Percentiles rank a stretch among this genome's conserved stretches.
Conservation (phyloP, 2,888 invertebrate genomes). For the Microctonus brassicae region DNA sequence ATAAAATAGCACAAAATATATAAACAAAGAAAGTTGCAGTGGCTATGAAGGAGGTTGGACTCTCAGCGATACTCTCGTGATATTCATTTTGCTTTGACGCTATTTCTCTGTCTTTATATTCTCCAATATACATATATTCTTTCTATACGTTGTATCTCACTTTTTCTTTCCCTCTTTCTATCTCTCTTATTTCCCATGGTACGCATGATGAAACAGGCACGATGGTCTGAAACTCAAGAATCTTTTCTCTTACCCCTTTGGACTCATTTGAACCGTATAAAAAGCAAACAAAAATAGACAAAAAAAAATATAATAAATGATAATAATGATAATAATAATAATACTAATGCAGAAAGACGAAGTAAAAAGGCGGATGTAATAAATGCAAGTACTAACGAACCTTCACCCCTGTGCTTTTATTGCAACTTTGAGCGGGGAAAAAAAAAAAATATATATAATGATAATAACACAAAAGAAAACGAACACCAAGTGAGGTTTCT, state of each 20-base stretch:
- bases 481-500: not conserved
- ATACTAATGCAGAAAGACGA: not conserved
- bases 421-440: not conserved
- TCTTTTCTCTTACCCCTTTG: constrained; percentile 16
- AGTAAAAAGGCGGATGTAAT: constrained; percentile 21
- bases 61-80: constrained; percentile 39
- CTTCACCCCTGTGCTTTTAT: constrained; percentile 13
- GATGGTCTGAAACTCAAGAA: constrained; percentile 5
- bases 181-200: constrained; percentile 21
- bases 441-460: not conserved
- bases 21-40: constrained; percentile 12
- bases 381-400: constrained; percentile 24
- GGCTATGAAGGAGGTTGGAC: not conserved
- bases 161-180: constrained; percentile 19
- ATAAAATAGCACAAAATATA: constrained; percentile 11
- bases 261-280: constrained; percentile 19
- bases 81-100: constrained; percentile 44
- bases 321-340: not conserved
- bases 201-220: constrained; percentile 19
- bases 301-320: too few relatives aligned
- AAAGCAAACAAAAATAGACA: not conserved
- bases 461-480: not conserved
- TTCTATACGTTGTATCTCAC: constrained; percentile 21
- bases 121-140: not conserved
- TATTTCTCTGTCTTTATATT: constrained; percentile 22